Conservation (phyloP, 2,797 vertebrate genomes). For the Intellagama lesueurii region DNA sequence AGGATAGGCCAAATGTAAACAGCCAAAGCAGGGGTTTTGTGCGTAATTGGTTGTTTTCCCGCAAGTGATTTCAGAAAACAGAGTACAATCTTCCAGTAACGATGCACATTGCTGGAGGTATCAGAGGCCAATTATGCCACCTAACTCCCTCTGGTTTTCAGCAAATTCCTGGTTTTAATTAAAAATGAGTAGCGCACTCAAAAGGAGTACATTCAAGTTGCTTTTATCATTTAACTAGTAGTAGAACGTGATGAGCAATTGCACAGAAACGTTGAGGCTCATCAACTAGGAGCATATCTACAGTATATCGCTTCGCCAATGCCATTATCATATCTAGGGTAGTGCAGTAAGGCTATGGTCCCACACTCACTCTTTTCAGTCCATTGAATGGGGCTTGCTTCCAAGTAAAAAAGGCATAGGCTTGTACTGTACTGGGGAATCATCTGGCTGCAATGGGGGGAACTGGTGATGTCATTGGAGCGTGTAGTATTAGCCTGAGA, state of each 20-base stretch:
- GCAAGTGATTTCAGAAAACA: neutral
- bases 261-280: neutral
- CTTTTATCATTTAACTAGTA: neutral
- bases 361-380: neutral
- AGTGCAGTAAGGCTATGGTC: neutral
- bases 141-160: slow-evolving; percentile 7
- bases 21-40: slow-evolving; percentile 2
- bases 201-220: slow-evolving; percentile 20
- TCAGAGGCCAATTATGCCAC: slow-evolving; percentile 24
- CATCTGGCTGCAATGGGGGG: too few species aligned
- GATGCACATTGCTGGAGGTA: slow-evolving; percentile 5
- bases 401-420: too few species aligned
- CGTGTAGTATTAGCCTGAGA: neutral
- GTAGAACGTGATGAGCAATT: neutral
- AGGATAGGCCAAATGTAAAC: slow-evolving; percentile 16
- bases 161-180: slow-evolving; percentile 24
- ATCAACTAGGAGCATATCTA: neutral
- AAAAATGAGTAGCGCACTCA: slow-evolving; percentile 3
- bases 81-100: slow-evolving; percentile 23
- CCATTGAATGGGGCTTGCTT: neutral
- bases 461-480: too few species aligned
- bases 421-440: too few species aligned
- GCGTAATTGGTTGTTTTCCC: slow-evolving; percentile 7
- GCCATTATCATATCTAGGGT: neutral
- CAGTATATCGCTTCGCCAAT: neutral